Conservation (phyloP, 2,113 vertebrate species). For the Merops nubicus region DNA sequence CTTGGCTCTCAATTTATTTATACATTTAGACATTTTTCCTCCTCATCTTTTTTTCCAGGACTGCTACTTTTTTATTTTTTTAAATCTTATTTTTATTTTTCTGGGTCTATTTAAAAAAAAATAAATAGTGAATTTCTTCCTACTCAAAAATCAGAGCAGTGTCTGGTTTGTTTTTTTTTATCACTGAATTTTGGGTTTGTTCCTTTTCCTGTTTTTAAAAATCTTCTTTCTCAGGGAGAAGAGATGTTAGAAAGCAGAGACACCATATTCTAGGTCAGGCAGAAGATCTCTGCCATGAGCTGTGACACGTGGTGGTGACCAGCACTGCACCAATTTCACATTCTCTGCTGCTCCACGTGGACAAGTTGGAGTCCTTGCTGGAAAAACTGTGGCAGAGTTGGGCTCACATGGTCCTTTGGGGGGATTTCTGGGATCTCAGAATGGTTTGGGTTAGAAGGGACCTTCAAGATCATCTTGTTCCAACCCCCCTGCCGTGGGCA, state of each 20-base stretch:
- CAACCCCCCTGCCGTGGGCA: background rate
- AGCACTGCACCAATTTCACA: background rate
- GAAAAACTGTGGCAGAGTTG: background rate
- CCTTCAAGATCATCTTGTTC: background rate
- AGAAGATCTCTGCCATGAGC: background rate
- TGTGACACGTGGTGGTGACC: rapidly evolving
- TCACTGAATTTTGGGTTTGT: background rate
- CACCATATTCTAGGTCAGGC: background rate
- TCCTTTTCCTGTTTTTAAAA: background rate
- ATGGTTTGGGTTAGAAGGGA: background rate
- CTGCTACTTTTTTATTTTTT: background rate
- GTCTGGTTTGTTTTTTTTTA: conserved; percentile 13
- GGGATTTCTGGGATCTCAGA: background rate
- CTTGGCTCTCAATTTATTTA: background rate
- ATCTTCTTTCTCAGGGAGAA: background rate
- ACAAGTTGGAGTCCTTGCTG: background rate
- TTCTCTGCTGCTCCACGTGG: background rate
- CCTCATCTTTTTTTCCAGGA: background rate
- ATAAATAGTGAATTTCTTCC: background rate
- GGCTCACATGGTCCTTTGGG: background rate
- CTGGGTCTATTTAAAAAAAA: background rate
- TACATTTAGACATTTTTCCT: background rate
- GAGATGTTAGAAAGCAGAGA: background rate
- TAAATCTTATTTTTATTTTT: background rate
- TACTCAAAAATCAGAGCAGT: background rate